Evolutionary conservation across 2,113 vertebrate genomes (phyloP).

Genomic region (Cololabis saira): DNA sequence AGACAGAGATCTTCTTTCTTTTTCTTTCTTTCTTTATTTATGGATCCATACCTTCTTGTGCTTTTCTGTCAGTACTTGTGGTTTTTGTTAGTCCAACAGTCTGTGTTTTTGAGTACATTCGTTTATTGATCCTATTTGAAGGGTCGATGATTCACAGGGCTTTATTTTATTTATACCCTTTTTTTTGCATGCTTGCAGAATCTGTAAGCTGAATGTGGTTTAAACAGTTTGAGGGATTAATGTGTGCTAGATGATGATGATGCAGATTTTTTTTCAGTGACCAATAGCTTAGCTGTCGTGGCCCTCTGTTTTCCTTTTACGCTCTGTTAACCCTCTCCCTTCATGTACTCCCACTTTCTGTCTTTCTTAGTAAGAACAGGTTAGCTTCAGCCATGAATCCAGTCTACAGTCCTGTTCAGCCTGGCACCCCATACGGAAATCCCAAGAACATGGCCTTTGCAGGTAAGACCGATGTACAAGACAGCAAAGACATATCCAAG

Average conservation of each 20-base stretch:
- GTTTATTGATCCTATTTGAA: slow-evolving; percentile 31
- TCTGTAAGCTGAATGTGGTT: slow-evolving; percentile 37
- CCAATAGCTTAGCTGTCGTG: slow-evolving; percentile 21
- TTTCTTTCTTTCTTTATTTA: not conserved
- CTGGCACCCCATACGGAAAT: slow-evolving; percentile 96
- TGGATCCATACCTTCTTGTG: slow-evolving; percentile 33
- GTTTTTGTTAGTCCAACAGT: slow-evolving; percentile 15
- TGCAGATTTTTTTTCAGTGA: slow-evolving; percentile 45
- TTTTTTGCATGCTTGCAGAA: slow-evolving; percentile 45
- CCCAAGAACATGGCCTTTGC: slow-evolving; percentile 98
- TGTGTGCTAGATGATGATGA: slow-evolving; percentile 34
- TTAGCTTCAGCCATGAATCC: slow-evolving; percentile 96
- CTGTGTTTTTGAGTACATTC: slow-evolving; percentile 19
- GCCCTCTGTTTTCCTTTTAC: slow-evolving; percentile 20
- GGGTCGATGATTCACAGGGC: slow-evolving; percentile 34
- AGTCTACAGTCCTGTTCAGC: slow-evolving; percentile 98
- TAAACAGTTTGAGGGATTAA: slow-evolving; percentile 41
- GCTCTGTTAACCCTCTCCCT: slow-evolving; percentile 13
- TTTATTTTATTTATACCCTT: not conserved
- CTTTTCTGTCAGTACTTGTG: slow-evolving; percentile 21
- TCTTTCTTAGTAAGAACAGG: slow-evolving; percentile 86
- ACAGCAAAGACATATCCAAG: not conserved
- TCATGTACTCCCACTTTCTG: slow-evolving; percentile 26
- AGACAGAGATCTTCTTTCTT: slow-evolving; percentile 12
- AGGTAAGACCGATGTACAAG: slow-evolving; percentile 76